Percentiles rank a stretch among this genome's conserved stretches.
Evolutionary conservation across 2,113 vertebrate genomes (phyloP).

Genomic region (Calypte anna): DNA sequence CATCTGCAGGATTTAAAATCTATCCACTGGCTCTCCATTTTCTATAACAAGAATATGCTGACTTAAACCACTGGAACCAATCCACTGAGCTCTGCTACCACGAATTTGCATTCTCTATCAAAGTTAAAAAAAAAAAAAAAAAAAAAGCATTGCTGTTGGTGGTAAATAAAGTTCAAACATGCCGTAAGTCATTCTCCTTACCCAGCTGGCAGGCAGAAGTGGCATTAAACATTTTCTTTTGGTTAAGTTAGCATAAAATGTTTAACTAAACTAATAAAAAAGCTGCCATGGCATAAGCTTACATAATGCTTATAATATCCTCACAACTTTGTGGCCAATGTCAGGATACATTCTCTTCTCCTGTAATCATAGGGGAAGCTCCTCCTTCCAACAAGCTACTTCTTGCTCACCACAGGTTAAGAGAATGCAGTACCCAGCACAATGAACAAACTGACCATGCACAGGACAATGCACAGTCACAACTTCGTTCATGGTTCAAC

Average conservation of each 20-base stretch:
- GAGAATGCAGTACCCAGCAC: not conserved
- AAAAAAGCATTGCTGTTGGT: not conserved
- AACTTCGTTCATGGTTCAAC: not conserved
- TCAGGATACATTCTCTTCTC: not conserved
- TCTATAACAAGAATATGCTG: conserved; percentile 56
- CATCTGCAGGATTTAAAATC: conserved; percentile 51
- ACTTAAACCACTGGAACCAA: conserved; percentile 59
- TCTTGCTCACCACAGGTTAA: not conserved
- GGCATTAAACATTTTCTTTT: not conserved
- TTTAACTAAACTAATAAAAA: not conserved
- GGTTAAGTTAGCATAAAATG: not conserved
- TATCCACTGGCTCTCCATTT: conserved; percentile 27
- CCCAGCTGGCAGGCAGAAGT: not conserved
- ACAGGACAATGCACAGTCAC: not conserved
- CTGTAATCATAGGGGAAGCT: not conserved
- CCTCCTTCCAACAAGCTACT: not conserved
- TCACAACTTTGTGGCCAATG: not conserved
- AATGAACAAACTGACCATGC: not conserved
- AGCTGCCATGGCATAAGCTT: fast-evolving
- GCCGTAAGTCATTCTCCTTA: not conserved
- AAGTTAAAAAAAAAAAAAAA: not conserved
- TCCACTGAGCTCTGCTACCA: conserved; percentile 11
- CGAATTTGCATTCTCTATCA: not conserved
- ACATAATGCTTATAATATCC: not conserved
- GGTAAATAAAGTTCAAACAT: not conserved